A percentile compares a stretch with the other conserved stretches of the same genome.
Evolutionary conservation across 2,797 vertebrate species (phyloP).

Genomic region (Syngnathus rostellatus): DNA sequence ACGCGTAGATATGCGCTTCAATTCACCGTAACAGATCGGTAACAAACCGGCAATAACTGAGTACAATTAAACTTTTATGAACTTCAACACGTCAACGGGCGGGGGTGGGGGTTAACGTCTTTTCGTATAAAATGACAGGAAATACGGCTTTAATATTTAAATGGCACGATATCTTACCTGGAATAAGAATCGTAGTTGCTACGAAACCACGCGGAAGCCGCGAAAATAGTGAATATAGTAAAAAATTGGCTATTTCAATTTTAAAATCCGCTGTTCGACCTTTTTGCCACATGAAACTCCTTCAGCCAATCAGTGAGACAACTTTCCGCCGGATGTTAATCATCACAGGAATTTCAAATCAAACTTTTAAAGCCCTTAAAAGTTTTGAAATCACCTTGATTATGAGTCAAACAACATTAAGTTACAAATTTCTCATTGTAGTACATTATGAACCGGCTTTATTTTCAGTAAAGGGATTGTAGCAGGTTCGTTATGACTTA

Average conservation of each 20-base stretch:
- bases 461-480: background rate
- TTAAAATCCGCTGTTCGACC: conserved; percentile 8
- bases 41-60: background rate
- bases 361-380: background rate
- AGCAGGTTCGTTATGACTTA: background rate
- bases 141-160: background rate
- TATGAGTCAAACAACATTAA: background rate
- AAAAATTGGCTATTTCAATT: conserved; percentile 11
- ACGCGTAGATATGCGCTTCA: background rate
- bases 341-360: background rate
- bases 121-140: background rate
- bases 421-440: no score
- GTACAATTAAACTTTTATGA: background rate
- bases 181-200: no score
- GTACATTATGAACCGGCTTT: no score
- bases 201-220: background rate
- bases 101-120: background rate
- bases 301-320: conserved; percentile 10
- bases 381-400: background rate
- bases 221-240: background rate
- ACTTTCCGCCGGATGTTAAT: conserved; percentile 4
- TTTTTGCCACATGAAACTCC: background rate
- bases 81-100: background rate
- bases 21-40: background rate
- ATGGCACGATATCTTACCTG: background rate